Conservation (phyloP, 2,888 invertebrate species). For the Macaria liturata region DNA sequence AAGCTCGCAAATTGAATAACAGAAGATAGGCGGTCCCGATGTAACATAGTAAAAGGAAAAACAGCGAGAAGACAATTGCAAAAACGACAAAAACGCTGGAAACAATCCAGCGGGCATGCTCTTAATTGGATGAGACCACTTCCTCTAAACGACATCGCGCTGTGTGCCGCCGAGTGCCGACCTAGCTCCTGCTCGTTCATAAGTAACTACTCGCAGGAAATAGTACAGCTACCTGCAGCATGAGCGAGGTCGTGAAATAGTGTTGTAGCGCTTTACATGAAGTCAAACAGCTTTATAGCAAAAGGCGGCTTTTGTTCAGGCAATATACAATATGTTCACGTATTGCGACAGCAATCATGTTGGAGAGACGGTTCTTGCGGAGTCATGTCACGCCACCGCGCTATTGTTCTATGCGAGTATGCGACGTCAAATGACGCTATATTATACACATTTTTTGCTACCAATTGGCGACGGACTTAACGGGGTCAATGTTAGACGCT, state of each 20-base stretch:
- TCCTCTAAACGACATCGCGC: conserved; percentile 72
- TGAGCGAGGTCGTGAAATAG: conserved; percentile 14
- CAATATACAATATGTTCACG: conserved; percentile 17
- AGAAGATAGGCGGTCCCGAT: conserved; percentile 47
- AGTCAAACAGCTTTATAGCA: conserved; percentile 25
- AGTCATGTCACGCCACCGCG: conserved; percentile 45
- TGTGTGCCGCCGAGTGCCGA: conserved; percentile 28
- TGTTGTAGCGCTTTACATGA: conserved; percentile 18
- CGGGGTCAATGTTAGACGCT: conserved; percentile 38
- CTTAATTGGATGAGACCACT: conserved; percentile 82
- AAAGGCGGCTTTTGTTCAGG: conserved; percentile 15
- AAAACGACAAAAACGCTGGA: conserved; percentile 73
- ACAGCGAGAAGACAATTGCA: conserved; percentile 69
- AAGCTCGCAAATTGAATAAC: conserved; percentile 44
- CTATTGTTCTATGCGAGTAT: conserved; percentile 61
- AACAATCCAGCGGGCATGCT: conserved; percentile 75
- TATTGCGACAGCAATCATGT: conserved; percentile 16
- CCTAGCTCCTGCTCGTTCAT: conserved; percentile 47
- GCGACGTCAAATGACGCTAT: conserved; percentile 48
- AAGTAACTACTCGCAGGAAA: conserved; percentile 45
- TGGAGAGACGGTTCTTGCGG: conserved; percentile 18
- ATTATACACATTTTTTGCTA: conserved; percentile 46
- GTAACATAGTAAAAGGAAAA: conserved; percentile 59
- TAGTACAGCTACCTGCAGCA: conserved; percentile 15
- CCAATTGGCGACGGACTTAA: conserved; percentile 48